Conservation (phyloP, 2,113 vertebrate species). For the Pseudolaguvia tuberculata region DNA sequence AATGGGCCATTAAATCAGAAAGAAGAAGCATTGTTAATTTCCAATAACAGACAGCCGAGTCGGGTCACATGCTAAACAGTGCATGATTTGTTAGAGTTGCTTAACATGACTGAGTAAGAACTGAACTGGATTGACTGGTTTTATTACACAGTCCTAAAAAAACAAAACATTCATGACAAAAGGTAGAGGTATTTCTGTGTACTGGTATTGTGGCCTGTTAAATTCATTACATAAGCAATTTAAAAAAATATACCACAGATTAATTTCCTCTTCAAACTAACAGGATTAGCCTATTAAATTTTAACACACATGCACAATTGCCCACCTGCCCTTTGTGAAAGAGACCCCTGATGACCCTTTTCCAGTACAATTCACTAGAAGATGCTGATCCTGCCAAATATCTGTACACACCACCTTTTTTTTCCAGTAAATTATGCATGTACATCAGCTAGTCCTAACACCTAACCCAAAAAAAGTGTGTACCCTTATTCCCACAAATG, state of each 20-base stretch:
- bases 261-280: background rate
- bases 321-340: background rate
- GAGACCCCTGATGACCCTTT: background rate
- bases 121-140: background rate
- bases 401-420: background rate
- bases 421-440: background rate
- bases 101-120: background rate
- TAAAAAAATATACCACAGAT: background rate
- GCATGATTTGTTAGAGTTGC: background rate
- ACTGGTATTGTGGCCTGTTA: background rate
- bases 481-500: background rate
- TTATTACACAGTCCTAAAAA: background rate
- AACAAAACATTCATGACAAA: background rate
- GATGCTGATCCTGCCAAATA: conserved; percentile 1
- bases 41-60: conserved; percentile 3
- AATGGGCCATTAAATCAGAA: background rate
- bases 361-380: background rate
- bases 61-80: background rate
- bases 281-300: background rate
- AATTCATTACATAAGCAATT: background rate
- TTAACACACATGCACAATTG: background rate
- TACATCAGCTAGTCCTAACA: no score
- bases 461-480: no score
- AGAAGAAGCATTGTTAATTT: background rate
- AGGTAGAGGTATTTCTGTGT: background rate